Conservation (phyloP, 2,888 invertebrate species). For the Platycheirus rosarum region DNA sequence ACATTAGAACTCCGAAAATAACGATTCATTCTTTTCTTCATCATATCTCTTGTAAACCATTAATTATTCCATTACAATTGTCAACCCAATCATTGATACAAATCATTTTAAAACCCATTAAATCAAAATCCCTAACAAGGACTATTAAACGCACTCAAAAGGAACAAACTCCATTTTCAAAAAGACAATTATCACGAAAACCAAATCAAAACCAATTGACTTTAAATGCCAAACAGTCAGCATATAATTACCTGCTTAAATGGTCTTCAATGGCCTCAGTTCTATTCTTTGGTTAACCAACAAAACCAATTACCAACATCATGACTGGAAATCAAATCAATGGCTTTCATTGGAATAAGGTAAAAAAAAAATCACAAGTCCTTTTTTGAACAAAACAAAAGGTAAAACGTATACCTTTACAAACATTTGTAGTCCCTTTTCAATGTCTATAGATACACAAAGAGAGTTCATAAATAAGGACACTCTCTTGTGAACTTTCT, state of each 20-base stretch:
- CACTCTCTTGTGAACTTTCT: neutral
- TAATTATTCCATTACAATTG: no score
- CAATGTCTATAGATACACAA: neutral
- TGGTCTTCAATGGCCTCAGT: neutral
- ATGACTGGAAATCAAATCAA: constrained; percentile 15
- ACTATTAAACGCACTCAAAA: constrained; percentile 1
- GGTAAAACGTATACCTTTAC: neutral
- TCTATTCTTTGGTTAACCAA: neutral
- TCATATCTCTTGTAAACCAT: no score
- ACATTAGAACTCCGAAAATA: no score
- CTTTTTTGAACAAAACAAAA: neutral
- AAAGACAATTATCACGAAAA: neutral
- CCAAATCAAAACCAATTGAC: constrained; percentile 9
- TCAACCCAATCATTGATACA: no score
- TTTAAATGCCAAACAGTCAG: constrained; percentile 10
- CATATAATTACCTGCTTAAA: constrained; percentile 15
- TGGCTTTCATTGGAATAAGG: neutral
- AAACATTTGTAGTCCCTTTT: neutral
- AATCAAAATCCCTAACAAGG: neutral
- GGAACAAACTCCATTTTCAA: neutral
- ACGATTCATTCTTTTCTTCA: no score
- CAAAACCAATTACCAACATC: neutral
- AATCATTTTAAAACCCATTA: neutral
- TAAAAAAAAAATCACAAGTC: neutral
- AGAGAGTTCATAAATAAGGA: neutral